Base-by-base conservation (phyloP, 2,797 vertebrate species). In the Sebastes steindachneri region DNA sequence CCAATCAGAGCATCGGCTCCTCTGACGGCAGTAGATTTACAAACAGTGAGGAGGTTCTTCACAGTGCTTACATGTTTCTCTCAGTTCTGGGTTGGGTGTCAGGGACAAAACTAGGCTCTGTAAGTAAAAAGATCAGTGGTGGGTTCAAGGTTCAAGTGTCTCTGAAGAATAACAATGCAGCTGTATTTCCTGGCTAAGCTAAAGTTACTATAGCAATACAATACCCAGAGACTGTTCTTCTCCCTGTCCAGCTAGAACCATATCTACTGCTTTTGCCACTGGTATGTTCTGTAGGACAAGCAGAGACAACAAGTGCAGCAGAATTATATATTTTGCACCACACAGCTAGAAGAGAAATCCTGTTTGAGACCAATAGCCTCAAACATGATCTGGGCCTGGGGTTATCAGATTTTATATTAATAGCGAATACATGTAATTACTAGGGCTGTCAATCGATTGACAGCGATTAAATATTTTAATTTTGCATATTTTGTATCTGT, bases 101-200 rank as follows among this genome's bases (percentile, higher is more conserved):
- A 62, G 96, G 95, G 77, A 97, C 91, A 89, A 94, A 85, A 11
- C 78, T 85, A 69, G 93, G 88, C 82, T 94, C 98, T 99, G 94
- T 8, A 86, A 74, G 68, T 69, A 75, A 91, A 93, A 77, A 33
- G 4, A 45, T 60, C 19, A 80, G 2, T 54, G 8, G 57, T 28
- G 2, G 15, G 37, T 65, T 73, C 7, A 65, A 58, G 7, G 37
- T 65, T 73, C 7, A 65, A 58, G 7, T 70, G n/a, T 29, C 23
- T 66, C 4, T 72, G 4, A 69, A 60, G 9, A 60, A 33, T 15
- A 62, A 57, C 12, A 29, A 4, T 73, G 9, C 29, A 26, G 14
- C 5, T 51, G 6, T 33, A 69, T 26, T 58, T 79, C 12, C 17
- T 17, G 12, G 21, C 1, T 29, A 57, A 33, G 3, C 4, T 64